A percentile compares a stretch with the other conserved stretches of the same genome.
Evolutionary conservation across 2,113 vertebrate genomes (phyloP).

Genomic region (Paedocypris sp.): DNA sequence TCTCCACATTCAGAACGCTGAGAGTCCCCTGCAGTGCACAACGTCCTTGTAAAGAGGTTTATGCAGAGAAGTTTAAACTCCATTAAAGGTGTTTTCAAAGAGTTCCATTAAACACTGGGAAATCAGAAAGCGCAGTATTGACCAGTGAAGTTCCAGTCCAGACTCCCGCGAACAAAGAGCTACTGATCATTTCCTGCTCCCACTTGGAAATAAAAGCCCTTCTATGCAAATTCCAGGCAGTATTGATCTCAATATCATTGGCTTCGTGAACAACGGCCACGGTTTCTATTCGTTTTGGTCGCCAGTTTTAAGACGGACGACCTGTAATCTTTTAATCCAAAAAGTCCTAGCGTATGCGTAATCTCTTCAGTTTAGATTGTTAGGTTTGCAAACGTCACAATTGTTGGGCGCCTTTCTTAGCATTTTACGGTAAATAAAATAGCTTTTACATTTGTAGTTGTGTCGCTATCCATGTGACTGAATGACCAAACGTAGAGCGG

Average conservation of each 20-base stretch:
- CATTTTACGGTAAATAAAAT: neutral
- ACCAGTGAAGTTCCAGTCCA: neutral
- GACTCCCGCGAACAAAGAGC: conserved; percentile 8
- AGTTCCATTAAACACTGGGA: neutral
- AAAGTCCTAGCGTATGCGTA: no score
- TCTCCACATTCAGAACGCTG: conserved; percentile 21
- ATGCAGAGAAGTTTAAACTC: conserved; percentile 15
- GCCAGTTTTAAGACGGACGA: neutral
- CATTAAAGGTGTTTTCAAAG: no score
- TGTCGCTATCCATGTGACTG: neutral
- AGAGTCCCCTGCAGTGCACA: conserved; percentile 20
- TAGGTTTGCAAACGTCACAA: no score
- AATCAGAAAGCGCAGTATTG: conserved; percentile 10
- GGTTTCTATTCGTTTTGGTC: neutral
- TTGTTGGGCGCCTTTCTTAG: no score
- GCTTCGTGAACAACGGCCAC: neutral
- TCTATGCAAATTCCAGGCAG: conserved; percentile 36
- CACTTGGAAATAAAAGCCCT: conserved; percentile 30
- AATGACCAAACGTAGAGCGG: conserved; percentile 5
- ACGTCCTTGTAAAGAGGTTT: conserved; percentile 19
- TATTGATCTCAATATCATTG: conserved; percentile 16
- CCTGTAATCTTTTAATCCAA: neutral
- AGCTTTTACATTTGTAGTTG: conserved; percentile 2
- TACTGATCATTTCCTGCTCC: conserved; percentile 21
- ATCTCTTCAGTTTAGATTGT: no score